Evolutionary conservation across 2,888 invertebrate species (phyloP).

Genomic region (Nymphalis polychloros): DNA sequence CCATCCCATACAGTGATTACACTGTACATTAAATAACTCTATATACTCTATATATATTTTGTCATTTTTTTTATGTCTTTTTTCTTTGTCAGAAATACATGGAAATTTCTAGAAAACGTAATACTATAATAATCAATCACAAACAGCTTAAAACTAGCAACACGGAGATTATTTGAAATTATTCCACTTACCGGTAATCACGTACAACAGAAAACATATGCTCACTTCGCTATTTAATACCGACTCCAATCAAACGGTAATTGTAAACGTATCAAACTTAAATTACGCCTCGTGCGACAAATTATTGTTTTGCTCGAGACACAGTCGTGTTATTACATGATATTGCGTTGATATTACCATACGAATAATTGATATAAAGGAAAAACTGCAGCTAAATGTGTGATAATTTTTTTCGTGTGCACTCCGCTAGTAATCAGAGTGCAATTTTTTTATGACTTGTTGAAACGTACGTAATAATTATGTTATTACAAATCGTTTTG

Average conservation of each 20-base stretch:
- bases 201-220: conserved; percentile 33
- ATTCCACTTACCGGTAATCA: conserved; percentile 20
- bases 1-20: too few relatives aligned
- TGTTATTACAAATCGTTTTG: too few relatives aligned
- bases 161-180: conserved; percentile 8
- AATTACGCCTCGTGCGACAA: conserved; percentile 37
- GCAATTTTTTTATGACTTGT: too few relatives aligned
- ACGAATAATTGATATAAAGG: neutral
- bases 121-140: too few relatives aligned
- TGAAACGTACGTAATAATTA: too few relatives aligned
- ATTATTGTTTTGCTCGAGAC: conserved; percentile 44
- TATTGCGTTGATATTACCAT: conserved; percentile 41
- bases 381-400: conserved; percentile 10
- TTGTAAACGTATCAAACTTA: conserved; percentile 41
- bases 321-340: conserved; percentile 40
- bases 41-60: too few relatives aligned
- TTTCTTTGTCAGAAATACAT: too few relatives aligned
- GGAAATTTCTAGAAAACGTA: too few relatives aligned
- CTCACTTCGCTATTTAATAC: conserved; percentile 43
- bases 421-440: conserved; percentile 5
- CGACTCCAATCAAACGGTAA: conserved; percentile 42
- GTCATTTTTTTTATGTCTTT: too few relatives aligned
- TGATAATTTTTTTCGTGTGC: conserved; percentile 14
- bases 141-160: neutral
- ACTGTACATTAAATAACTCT: too few relatives aligned